Evolutionary conservation across 2,888 invertebrate genomes (phyloP), one percentile per base, ranked within the genome.

Genomic region (Napeogenes sylphis): DNA sequence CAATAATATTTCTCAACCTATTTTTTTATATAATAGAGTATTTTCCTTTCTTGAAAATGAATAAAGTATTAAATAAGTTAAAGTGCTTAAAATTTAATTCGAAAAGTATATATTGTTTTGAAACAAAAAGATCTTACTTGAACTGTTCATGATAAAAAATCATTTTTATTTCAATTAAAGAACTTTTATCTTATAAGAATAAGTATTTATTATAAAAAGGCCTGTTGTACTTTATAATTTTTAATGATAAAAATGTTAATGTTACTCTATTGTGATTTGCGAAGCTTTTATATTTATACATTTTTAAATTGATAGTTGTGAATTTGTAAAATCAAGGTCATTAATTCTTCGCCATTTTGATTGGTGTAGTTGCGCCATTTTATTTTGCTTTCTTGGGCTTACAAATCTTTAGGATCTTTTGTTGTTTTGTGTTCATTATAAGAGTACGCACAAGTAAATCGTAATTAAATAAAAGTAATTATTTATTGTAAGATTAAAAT

Each of bases 401-500:
- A 45, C 14, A 13, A 45, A 45, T 45, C 32, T 65, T 47, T 56
- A 61, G 65, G 65, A 59, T 67, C 67, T 59, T 56, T 70, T 66
- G 61, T 75, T 77, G 80, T 79, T 82, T 81, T 79, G 82, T 80
- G 79, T 77, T 79, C 79, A 75, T 75, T 74, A 75, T 73, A 71
- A 72, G 70, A 76, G 77, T 73, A 75, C 71, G 75, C 69, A 65
- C 69, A 75, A 72, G 71, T 76, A 58, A 59, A 47, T 59, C 72
- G 71, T 76, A 55, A 59, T 55, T 59, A 66, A 55, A 61, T 58
- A 55, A 60, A 73, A 74, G 74, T 68, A 71, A 76, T 70, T 81
- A 81, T 84, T 84, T 85, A 82, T 82, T 83, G 69, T 87, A 88
- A 87, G 87, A 80, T 78, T 82, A 73, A 82, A 80, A 80, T 83